Percentiles rank a stretch among this genome's conserved stretches.
Evolutionary conservation across 2,797 vertebrate species (phyloP).

Genomic region (Todus mexicanus): DNA sequence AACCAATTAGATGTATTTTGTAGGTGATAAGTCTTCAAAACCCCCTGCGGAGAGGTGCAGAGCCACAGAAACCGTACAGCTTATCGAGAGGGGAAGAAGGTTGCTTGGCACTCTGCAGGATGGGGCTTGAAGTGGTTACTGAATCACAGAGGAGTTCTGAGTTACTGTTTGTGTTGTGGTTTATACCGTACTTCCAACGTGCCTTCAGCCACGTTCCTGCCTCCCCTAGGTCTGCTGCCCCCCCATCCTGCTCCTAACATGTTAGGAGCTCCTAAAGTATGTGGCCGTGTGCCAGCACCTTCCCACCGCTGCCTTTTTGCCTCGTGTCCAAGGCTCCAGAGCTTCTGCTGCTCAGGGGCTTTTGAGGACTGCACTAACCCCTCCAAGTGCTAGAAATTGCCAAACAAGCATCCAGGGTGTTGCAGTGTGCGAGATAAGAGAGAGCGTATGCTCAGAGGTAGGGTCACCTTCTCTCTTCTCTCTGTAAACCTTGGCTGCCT

Average conservation of each 20-base stretch:
- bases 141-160: neutral
- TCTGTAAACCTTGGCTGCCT: neutral
- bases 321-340: neutral
- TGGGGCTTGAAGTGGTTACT: slow-evolving; percentile 25
- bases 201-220: neutral
- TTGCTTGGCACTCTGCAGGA: neutral
- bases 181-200: neutral
- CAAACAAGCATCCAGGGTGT: neutral
- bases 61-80: neutral
- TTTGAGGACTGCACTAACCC: neutral
- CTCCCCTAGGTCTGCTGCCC: neutral
- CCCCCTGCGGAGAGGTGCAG: neutral
- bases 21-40: neutral
- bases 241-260: neutral
- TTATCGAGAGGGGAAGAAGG: neutral
- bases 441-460: neutral
- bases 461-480: neutral
- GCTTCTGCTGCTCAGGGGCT: neutral
- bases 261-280: neutral
- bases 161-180: slow-evolving; percentile 5
- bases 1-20: neutral
- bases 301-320: neutral
- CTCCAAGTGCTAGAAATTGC: neutral
- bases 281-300: neutral
- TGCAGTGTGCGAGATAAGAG: neutral